These are phyloP conservation scores for Clanis bilineata DNA, from an alignment of 2,888 invertebrate species.

Conservation along the genomic window DNA sequence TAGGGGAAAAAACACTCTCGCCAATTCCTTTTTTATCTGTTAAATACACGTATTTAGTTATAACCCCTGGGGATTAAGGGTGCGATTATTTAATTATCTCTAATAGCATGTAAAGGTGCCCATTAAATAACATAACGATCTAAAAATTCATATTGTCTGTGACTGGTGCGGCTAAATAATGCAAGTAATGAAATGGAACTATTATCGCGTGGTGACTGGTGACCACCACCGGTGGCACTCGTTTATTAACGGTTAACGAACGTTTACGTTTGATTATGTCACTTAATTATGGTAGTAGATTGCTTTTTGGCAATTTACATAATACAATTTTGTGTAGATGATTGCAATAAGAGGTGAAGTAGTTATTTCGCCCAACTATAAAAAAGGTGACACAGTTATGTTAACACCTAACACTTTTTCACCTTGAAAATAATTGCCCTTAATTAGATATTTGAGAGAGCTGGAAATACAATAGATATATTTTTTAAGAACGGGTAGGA, in stretches of 20 bases:
- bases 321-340: not conserved
- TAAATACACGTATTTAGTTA: no score
- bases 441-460: no score
- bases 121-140: not conserved
- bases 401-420: no score
- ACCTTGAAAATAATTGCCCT: no score
- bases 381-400: not conserved
- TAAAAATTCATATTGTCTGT: not conserved
- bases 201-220: slow-evolving; percentile 8
- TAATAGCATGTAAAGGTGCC: not conserved
- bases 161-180: not conserved
- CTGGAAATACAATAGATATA: no score
- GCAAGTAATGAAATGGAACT: not conserved
- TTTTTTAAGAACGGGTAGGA: no score
- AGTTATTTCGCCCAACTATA: not conserved
- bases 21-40: no score
- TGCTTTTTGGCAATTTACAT: not conserved
- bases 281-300: not conserved
- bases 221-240: not conserved
- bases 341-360: not conserved
- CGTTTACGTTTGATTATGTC: not conserved
- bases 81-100: not conserved
- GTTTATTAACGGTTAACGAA: slow-evolving; percentile 1
- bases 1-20: no score
- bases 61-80: no score